Percentiles rank a stretch among this genome's conserved stretches.
phyloP scores from a whole-genome alignment of 2,888 invertebrate species.

The Barypeithes pellucidus region DNA sequence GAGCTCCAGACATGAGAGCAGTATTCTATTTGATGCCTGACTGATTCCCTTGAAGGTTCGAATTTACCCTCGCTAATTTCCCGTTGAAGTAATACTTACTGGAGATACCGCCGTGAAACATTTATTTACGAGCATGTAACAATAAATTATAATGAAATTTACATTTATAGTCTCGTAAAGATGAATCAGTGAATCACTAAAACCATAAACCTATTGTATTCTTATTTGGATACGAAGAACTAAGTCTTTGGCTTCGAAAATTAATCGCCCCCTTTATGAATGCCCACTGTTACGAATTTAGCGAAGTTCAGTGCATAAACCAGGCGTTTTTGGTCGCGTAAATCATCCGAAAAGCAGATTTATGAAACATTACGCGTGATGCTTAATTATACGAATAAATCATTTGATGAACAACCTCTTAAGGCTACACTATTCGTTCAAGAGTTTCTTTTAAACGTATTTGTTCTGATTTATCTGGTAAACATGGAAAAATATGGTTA shows the following conservation, averaged over 20 bases:
- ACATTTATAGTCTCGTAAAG: neutral
- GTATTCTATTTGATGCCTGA: too few species aligned
- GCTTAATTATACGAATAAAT: conserved; percentile 55
- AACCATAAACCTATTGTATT: conserved; percentile 21
- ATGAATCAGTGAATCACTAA: conserved; percentile 7
- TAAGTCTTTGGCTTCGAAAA: conserved; percentile 49
- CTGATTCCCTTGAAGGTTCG: too few species aligned
- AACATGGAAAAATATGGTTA: conserved; percentile 32
- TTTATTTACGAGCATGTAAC: too few species aligned
- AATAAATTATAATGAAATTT: too few species aligned
- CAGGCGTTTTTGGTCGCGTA: conserved; percentile 47
- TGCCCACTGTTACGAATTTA: conserved; percentile 53
- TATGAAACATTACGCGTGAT: conserved; percentile 55
- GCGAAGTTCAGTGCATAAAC: conserved; percentile 52
- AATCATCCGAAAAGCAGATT: conserved; percentile 53
- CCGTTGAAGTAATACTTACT: too few species aligned
- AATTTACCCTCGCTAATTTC: too few species aligned
- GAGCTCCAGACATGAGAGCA: too few species aligned
- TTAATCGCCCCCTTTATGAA: conserved; percentile 52
- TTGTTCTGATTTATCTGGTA: conserved; percentile 42
- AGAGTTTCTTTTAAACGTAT: conserved; percentile 29
- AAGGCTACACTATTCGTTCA: conserved; percentile 28
- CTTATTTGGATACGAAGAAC: conserved; percentile 36
- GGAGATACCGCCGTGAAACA: too few species aligned
- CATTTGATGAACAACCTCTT: conserved; percentile 50